These are phyloP conservation scores for Hypomesus transpacificus DNA, from an alignment of 2,113 vertebrate genomes.

Conservation along the genomic window DNA sequence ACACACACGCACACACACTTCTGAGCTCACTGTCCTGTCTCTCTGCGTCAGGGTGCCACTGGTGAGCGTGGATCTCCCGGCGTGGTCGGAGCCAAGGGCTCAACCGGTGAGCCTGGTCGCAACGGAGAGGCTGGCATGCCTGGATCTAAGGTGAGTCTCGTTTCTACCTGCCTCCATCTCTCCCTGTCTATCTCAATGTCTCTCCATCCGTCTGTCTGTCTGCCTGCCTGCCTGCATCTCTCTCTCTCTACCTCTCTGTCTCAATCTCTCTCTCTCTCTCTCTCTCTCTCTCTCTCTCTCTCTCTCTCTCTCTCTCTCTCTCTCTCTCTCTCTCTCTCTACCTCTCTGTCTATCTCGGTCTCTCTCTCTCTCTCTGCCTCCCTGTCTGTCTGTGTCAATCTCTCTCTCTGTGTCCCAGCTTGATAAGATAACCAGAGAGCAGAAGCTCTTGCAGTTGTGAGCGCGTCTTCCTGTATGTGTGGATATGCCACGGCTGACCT, in stretches of 20 bases:
- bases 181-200: neutral
- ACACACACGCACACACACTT: neutral
- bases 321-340: neutral
- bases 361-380: no score
- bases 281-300: no score
- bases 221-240: no score
- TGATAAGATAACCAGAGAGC: neutral
- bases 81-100: constrained; percentile 84
- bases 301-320: neutral
- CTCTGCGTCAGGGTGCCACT: constrained; percentile 74
- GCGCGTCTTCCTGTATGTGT: neutral
- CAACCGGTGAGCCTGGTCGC: constrained; percentile 90
- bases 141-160: constrained; percentile 87
- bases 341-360: neutral
- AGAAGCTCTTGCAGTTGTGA: neutral
- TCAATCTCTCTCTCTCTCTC: neutral
- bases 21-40: neutral
- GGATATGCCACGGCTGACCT: constrained; percentile 29
- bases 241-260: neutral
- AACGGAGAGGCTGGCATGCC: constrained; percentile 91
- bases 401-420: no score
- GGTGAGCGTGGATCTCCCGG: constrained; percentile 90
- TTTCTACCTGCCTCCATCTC: neutral
- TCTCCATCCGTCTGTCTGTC: neutral
- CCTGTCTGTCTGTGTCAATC: neutral